phyloP scores from a whole-genome alignment of 2,888 invertebrate genomes.

The Latrodectus hesperus region DNA sequence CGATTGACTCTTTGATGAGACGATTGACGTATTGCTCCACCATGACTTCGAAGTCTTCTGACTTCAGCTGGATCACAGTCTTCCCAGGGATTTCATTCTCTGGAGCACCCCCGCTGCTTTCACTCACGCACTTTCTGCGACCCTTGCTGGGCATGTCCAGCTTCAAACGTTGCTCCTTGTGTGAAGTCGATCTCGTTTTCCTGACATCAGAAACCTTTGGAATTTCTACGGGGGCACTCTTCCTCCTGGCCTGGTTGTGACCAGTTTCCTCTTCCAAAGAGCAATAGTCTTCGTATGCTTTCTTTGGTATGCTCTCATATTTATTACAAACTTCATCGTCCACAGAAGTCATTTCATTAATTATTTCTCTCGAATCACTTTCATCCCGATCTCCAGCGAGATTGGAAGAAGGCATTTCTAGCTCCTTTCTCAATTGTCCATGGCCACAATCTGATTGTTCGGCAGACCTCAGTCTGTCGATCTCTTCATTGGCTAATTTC shows the following conservation, averaged over 20 bases:
- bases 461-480: neutral
- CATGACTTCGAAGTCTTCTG: constrained; percentile 28
- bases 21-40: constrained; percentile 33
- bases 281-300: neutral
- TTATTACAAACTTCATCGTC: neutral
- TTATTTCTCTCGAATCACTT: no score
- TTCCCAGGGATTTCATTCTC: constrained; percentile 24
- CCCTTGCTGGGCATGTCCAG: neutral
- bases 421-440: no score
- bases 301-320: neutral
- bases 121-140: constrained; percentile 39
- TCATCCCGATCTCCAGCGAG: neutral
- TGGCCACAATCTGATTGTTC: no score
- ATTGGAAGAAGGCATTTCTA: neutral
- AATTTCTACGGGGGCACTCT: constrained; percentile 2
- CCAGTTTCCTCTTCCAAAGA: neutral
- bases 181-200: constrained; percentile 8
- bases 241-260: neutral
- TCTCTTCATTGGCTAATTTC: neutral
- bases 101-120: constrained; percentile 12
- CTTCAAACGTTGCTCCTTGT: constrained; percentile 3
- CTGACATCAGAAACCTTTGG: neutral
- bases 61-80: neutral
- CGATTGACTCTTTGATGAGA: constrained; percentile 37
- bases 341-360: no score